Evolutionary conservation across 1,140 invertebrate species (phyloP).

Genomic region (Gryon sp.): DNA sequence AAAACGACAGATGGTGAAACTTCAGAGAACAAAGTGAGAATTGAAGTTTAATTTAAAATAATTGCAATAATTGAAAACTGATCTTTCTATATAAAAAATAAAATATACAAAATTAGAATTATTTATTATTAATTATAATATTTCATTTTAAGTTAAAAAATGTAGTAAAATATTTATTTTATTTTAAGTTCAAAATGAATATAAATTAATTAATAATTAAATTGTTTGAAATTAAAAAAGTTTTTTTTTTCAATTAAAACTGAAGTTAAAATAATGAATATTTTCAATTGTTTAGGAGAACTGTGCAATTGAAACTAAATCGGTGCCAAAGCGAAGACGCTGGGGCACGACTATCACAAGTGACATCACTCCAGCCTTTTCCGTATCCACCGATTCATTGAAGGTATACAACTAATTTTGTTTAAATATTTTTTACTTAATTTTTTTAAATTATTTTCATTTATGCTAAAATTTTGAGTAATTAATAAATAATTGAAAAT

Average conservation of each 20-base stretch:
- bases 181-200: background rate
- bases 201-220: too few species aligned
- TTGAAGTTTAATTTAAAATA: background rate
- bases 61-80: background rate
- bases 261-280: too few species aligned
- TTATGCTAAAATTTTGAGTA: too few species aligned
- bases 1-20: background rate
- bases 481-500: background rate
- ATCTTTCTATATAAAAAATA: too few species aligned
- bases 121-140: too few species aligned
- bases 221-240: background rate
- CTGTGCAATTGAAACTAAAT: constrained; percentile 69
- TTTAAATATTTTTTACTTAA: background rate
- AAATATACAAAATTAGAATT: too few species aligned
- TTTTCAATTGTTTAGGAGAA: constrained; percentile 77
- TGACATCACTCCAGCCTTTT: constrained; percentile 74
- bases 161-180: background rate
- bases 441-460: background rate
- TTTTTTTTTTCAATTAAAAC: too few species aligned
- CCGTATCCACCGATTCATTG: constrained; percentile 79
- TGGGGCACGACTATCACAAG: constrained; percentile 75
- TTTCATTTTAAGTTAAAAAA: too few species aligned
- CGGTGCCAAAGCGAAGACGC: constrained; percentile 75
- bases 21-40: constrained; percentile 28
- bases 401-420: constrained; percentile 70